Evolutionary conservation across 2,797 vertebrate genomes (phyloP), one percentile per base, ranked within the genome.

Genomic region (Hipposideros larvatus): DNA sequence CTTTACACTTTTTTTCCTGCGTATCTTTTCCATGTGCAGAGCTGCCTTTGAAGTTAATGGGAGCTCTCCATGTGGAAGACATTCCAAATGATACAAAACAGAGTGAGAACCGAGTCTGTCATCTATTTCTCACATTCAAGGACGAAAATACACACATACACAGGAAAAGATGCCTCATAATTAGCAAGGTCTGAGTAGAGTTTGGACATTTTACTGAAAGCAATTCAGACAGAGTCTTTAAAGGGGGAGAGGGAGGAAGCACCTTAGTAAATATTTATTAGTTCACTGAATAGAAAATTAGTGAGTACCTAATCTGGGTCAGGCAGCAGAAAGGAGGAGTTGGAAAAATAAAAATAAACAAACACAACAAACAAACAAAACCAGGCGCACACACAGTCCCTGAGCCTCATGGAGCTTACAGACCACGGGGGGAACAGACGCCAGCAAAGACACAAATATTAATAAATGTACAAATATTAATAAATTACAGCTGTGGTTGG

Each of bases 11-110:
- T 96, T 77, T 93, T 93, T 41, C 74, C 65, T 77, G 65, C 55
- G 84, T 94, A 95, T 96, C 88, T 97, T 95, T 96, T 93, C 97
- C 97, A 97, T 96, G 96, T 97, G 97, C 71, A 43, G 57, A 87
- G 61, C 19, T 51, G 46, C 83, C 95, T 97, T 98, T 98, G 96
- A 98, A 97, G 97, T 97, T 65, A 83, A 87, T 51, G 77, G 88
- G 85, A 83, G 87, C 73, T 51, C 55, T 97, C 92, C 96, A 97
- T 97, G 94, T 97, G 97, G 96, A 98, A 96, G 84, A 96, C 90
- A 98, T 97, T 97, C 95, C 95, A 82, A 73, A n/a, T 96, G 96
- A 97, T 93, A 96, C 61, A 87, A 96, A 97, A 85, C 97, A 98
- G 97, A 96, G 91, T 53, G 65, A 86, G 91, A 95, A 26, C 71